These are phyloP conservation scores for Psilopsiagon aymara DNA, from an alignment of 2,113 vertebrate species.

Conservation along the genomic window DNA sequence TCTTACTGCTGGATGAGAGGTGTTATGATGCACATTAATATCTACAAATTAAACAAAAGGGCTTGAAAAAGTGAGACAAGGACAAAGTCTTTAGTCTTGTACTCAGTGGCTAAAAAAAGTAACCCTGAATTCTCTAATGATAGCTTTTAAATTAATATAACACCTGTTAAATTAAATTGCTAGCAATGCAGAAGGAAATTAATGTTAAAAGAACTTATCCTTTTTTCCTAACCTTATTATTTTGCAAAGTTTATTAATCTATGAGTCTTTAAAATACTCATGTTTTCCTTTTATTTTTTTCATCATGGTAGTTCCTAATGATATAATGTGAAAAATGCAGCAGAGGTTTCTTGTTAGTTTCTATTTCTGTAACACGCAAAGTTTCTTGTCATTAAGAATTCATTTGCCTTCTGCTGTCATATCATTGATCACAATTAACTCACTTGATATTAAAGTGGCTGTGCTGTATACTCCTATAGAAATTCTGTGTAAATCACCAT, in stretches of 20 bases:
- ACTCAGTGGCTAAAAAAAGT: slow-evolving; percentile 5
- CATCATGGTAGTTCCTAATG: neutral
- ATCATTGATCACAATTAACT: slow-evolving; percentile 63
- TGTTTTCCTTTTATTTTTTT: slow-evolving; percentile 15
- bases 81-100: slow-evolving; percentile 47
- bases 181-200: neutral
- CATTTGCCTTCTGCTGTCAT: slow-evolving; percentile 56
- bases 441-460: slow-evolving; percentile 63
- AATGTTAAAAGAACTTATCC: neutral
- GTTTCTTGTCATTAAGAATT: slow-evolving; percentile 64
- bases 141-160: slow-evolving; percentile 60
- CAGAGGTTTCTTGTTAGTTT: slow-evolving; percentile 48
- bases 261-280: neutral
- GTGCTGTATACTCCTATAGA: slow-evolving; percentile 51
- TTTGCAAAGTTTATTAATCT: neutral
- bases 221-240: neutral
- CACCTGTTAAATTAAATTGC: slow-evolving; percentile 41
- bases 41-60: slow-evolving; percentile 60
- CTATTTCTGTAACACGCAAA: slow-evolving; percentile 43
- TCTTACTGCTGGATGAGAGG: slow-evolving; percentile 73
- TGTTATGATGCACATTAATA: slow-evolving; percentile 76
- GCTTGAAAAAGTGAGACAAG: slow-evolving; percentile 66
- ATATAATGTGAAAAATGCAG: slow-evolving; percentile 24
- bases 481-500: slow-evolving; percentile 61
- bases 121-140: neutral